Base-by-base conservation (phyloP, 1,140 invertebrate species). In the Lucilia cuprina region DNA sequence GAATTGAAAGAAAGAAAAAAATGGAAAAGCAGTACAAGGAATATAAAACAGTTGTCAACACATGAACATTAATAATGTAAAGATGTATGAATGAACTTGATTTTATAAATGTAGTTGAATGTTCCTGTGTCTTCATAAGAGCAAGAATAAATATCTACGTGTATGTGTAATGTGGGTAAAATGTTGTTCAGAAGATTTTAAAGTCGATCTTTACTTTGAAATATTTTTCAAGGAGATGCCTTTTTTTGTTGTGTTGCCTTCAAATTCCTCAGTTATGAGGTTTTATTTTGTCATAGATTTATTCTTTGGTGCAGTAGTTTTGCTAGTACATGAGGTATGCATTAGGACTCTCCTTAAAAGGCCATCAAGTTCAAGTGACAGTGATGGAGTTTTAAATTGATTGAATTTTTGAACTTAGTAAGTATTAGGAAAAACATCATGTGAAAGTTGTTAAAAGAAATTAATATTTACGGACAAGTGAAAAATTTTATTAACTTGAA, bases 321-420 rank as follows among this genome's bases (percentile, higher is more conserved):
- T 60, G 17, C 50, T 60, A 2, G 9, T 70, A 21, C 9, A 25
- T n/a, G 7, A 8, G 9, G 65, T 21, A 25, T 21, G 21, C 65
- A 70, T 21, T 70, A 55, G 50, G 50, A 55, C 50, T 55, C 12
- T 55, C 55, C n/a, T 70, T 70, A 21, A 70, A 70, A 70, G 19
- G n/a, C 65, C 65, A 70, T 70, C 65, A 70, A n/a, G 17, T 21
- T 21, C n/a, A 70, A 70, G 19, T 70, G 65, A 21, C 65, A 70
- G n/a, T 70, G 65, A 70, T 70, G 65, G 65, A 70, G 10, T 70
- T 70, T 70, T 70, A 70, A 70, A 70, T 70, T 70, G 65, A 70
- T 70, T 21, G 65, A 70, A 12, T 21, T 21, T 70, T 70, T 7
- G 7, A 21, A 8, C 8, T 70, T 12, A 25, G 65, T 70, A 70